These are phyloP conservation scores for Apoda limacodes DNA, from an alignment of 2,888 invertebrate species.

Conservation along the genomic window DNA sequence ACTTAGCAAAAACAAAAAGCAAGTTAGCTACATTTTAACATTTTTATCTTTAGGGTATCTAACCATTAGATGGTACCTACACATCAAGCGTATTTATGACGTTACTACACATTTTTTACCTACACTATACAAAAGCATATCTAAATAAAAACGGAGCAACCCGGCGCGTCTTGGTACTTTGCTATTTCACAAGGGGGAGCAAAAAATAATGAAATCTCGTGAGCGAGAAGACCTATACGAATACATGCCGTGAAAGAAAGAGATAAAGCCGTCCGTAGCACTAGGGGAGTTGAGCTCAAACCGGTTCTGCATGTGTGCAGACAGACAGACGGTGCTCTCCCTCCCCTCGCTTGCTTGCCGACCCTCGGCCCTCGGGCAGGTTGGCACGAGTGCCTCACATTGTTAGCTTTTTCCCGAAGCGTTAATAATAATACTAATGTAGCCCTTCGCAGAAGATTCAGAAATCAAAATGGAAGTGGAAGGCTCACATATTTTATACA, in stretches of 20 bases:
- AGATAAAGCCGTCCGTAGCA: conserved; percentile 44
- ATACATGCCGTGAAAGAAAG: conserved; percentile 55
- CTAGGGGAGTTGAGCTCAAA: conserved; percentile 61
- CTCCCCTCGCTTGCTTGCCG: conserved; percentile 57
- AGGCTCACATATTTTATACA: too few species aligned
- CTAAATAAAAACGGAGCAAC: conserved; percentile 55
- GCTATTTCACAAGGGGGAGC: conserved; percentile 61
- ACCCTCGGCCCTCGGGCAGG: conserved; percentile 33
- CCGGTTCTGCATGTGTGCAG: conserved; percentile 67
- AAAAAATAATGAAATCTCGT: conserved; percentile 64
- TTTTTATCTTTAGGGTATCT: too few species aligned
- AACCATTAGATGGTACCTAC: too few species aligned
- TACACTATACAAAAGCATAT: too few species aligned
- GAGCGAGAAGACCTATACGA: conserved; percentile 49
- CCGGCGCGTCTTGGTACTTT: too few species aligned
- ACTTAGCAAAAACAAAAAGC: too few species aligned
- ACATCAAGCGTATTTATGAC: too few species aligned
- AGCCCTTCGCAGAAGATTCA: conserved; percentile 20
- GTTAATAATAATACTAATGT: conserved; percentile 52
- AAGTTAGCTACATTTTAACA: too few species aligned
- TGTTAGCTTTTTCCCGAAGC: conserved; percentile 55
- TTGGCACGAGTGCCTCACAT: conserved; percentile 48
- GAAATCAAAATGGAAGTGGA: too few species aligned
- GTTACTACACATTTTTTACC: too few species aligned
- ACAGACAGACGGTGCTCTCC: conserved; percentile 51